Percentiles rank a stretch among this genome's conserved stretches.
phyloP scores from a whole-genome alignment of 2,888 invertebrate species.

The Ganaspis brasiliensis region DNA sequence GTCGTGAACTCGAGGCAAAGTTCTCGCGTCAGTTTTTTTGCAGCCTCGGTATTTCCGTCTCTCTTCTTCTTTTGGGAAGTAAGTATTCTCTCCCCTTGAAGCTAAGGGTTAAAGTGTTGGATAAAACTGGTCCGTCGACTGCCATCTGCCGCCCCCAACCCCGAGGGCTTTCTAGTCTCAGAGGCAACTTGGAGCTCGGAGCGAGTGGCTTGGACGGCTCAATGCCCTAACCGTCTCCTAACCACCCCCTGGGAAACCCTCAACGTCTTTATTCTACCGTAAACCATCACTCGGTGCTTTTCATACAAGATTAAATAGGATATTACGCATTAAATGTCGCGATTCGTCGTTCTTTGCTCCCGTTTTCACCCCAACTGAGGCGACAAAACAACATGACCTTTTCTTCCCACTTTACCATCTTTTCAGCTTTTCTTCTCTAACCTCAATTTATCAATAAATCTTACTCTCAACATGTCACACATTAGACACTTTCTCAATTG shows the following conservation, averaged over 20 bases:
- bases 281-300: conserved; percentile 72
- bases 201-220: conserved; percentile 78
- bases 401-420: conserved; percentile 9
- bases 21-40: conserved; percentile 10
- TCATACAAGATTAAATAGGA: conserved; percentile 78
- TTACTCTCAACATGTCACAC: neutral
- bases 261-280: conserved; percentile 72
- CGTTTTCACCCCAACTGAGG: conserved; percentile 41
- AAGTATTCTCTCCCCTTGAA: conserved; percentile 22
- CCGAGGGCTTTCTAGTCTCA: conserved; percentile 69
- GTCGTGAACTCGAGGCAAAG: conserved; percentile 2
- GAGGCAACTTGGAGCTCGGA: conserved; percentile 62
- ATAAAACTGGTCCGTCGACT: conserved; percentile 73
- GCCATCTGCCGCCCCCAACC: conserved; percentile 77
- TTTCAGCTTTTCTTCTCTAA: conserved; percentile 14
- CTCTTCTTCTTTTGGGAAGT: neutral
- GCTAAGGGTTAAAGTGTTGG: conserved; percentile 61
- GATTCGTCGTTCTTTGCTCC: conserved; percentile 61
- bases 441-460: neutral
- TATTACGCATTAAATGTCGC: conserved; percentile 78
- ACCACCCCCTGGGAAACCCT: conserved; percentile 68
- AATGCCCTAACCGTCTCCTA: conserved; percentile 75
- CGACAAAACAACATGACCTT: conserved; percentile 37
- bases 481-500: neutral
- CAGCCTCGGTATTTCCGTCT: neutral